phyloP scores from a whole-genome alignment of 1,140 invertebrate genomes.

The Diplogasteroides magnus region DNA sequence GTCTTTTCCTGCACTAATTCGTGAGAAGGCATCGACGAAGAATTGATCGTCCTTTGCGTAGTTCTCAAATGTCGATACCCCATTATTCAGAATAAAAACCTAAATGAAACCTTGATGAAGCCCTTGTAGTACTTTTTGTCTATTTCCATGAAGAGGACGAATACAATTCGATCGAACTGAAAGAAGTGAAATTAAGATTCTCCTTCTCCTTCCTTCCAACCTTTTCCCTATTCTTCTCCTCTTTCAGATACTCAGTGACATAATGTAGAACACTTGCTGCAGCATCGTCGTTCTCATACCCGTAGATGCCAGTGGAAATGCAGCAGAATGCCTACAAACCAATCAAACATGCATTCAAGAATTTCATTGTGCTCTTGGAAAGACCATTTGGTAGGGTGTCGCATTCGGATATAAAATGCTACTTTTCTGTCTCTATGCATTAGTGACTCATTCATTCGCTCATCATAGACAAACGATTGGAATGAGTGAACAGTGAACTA shows the following conservation, averaged over 20 bases:
- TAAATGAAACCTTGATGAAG: neutral
- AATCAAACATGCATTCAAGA: neutral
- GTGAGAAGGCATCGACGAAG: neutral
- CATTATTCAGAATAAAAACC: neutral
- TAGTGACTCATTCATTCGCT: no score
- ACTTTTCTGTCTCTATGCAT: no score
- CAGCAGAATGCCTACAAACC: slow-evolving; percentile 23
- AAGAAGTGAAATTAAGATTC: neutral
- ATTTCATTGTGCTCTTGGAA: neutral
- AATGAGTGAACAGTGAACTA: neutral
- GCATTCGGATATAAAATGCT: slow-evolving; percentile 4
- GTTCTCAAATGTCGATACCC: neutral
- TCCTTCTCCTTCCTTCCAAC: neutral
- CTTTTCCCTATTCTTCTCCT: slow-evolving; percentile 1
- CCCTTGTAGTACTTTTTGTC: slow-evolving; percentile 16
- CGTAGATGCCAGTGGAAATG: slow-evolving; percentile 29
- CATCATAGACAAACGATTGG: no score
- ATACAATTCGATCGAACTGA: slow-evolving; percentile 14
- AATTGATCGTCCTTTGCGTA: neutral
- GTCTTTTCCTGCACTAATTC: neutral
- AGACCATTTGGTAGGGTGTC: slow-evolving; percentile 1
- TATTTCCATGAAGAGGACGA: slow-evolving; percentile 14
- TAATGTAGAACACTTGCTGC: slow-evolving; percentile 11
- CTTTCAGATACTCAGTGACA: slow-evolving; percentile 8
- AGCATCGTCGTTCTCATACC: slow-evolving; percentile 27